A percentile compares a stretch with the other conserved stretches of the same genome.
phyloP scores from a whole-genome alignment of 2,888 invertebrate species.

The Epistrophella euchroma region DNA sequence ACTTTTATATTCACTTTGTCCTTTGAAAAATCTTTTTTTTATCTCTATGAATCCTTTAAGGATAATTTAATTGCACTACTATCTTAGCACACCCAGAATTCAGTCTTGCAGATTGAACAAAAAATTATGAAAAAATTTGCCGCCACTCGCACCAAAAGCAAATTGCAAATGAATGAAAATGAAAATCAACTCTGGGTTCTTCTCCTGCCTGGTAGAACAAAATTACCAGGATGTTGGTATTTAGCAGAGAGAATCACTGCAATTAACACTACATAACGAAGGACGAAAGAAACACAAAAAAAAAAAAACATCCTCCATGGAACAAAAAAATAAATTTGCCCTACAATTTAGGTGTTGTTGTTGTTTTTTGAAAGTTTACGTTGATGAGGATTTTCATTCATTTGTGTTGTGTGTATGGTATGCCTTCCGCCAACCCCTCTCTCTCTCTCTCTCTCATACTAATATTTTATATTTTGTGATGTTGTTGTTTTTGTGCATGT shows the following conservation, averaged over 20 bases:
- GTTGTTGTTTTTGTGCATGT: conserved; percentile 46
- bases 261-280: conserved; percentile 76
- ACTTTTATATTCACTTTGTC: conserved; percentile 14
- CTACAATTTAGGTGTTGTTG: conserved; percentile 59
- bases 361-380: conserved; percentile 30
- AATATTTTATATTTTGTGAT: background rate
- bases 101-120: background rate
- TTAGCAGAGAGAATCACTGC: conserved; percentile 76
- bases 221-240: conserved; percentile 76
- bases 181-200: conserved; percentile 69
- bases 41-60: background rate
- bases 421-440: conserved; percentile 47
- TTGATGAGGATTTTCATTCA: conserved; percentile 74
- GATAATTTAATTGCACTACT: conserved; percentile 4
- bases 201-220: conserved; percentile 59
- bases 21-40: background rate
- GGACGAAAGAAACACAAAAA: conserved; percentile 37
- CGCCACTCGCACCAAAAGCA: conserved; percentile 72
- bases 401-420: conserved; percentile 36
- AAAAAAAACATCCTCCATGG: conserved; percentile 11
- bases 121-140: conserved; percentile 44
- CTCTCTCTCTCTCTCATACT: background rate
- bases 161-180: conserved; percentile 75
- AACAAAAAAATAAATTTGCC: conserved; percentile 35
- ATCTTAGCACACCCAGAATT: conserved; percentile 7